A percentile compares a stretch with the other conserved stretches of the same genome.
phyloP scores from a whole-genome alignment of 2,888 invertebrate genomes.

The Andrena bicolor region DNA sequence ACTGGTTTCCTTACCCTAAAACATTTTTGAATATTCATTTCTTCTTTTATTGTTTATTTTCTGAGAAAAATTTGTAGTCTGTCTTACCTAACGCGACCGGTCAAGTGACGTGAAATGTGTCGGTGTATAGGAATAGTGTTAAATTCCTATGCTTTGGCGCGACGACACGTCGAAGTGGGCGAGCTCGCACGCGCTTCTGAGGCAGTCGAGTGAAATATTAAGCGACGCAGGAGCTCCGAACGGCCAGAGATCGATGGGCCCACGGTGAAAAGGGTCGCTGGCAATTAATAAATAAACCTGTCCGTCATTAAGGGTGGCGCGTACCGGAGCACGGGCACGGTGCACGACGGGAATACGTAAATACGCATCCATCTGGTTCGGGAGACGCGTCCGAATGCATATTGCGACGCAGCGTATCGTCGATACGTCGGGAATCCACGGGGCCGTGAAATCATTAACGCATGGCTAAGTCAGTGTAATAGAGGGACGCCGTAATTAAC shows the following conservation, averaged over 20 bases:
- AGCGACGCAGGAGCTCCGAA: not conserved
- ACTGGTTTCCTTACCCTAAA: no score
- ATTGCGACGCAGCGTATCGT: conserved; percentile 59
- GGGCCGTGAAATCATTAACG: conserved; percentile 72
- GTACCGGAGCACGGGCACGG: conserved; percentile 24
- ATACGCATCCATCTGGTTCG: conserved; percentile 49
- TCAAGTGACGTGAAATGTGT: no score
- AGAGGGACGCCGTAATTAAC: conserved; percentile 72
- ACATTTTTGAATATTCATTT: no score
- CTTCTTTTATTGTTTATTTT: no score
- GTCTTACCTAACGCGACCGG: no score
- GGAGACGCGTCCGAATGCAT: conserved; percentile 59
- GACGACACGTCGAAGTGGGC: not conserved
- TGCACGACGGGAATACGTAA: conserved; percentile 42
- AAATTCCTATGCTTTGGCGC: not conserved
- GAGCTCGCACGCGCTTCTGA: not conserved
- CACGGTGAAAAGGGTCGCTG: conserved; percentile 37
- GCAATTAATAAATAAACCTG: conserved; percentile 59
- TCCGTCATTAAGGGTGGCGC: conserved; percentile 54
- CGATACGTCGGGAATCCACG: conserved; percentile 60
- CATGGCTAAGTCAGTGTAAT: conserved; percentile 72
- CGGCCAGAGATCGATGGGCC: not conserved
- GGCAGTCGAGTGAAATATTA: not conserved
- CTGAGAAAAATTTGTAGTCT: no score
- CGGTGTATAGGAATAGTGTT: no score